Percentiles rank a stretch among this genome's conserved stretches.
Conservation (phyloP, 2,113 vertebrate species). For the Pantherophis guttatus region DNA sequence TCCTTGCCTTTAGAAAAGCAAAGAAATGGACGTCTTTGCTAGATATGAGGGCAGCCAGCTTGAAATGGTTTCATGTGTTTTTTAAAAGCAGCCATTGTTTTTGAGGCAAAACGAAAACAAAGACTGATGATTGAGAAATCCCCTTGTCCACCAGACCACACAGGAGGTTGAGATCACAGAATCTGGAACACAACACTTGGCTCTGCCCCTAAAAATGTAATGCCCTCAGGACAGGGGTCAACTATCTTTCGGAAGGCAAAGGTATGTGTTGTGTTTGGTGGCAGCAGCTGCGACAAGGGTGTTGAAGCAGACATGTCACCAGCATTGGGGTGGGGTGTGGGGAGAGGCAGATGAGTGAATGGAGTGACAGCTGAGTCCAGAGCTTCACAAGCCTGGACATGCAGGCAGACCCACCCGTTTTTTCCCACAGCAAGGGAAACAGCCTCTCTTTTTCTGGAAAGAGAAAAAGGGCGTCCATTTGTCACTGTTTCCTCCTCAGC, state of each 20-base stretch:
- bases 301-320: not conserved
- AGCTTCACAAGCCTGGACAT: not conserved
- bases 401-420: not conserved
- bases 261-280: not conserved
- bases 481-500: not conserved
- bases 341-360: not conserved
- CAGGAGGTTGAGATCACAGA: not conserved
- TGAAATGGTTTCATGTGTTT: not conserved
- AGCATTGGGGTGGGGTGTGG: not conserved
- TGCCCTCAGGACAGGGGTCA: not conserved
- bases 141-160: not conserved
- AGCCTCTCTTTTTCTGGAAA: not conserved
- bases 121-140: not conserved
- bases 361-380: not conserved
- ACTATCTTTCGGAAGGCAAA: not conserved
- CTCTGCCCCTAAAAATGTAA: not conserved
- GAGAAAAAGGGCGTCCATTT: not conserved
- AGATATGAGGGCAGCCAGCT: not conserved
- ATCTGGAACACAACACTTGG: not conserved
- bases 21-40: not conserved
- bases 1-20: not conserved
- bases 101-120: not conserved
- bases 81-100: not conserved
- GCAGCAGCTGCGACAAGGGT: not conserved
- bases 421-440: slow-evolving; percentile 11